Conservation (phyloP, 2,113 vertebrate genomes). For the Panthera leo region DNA sequence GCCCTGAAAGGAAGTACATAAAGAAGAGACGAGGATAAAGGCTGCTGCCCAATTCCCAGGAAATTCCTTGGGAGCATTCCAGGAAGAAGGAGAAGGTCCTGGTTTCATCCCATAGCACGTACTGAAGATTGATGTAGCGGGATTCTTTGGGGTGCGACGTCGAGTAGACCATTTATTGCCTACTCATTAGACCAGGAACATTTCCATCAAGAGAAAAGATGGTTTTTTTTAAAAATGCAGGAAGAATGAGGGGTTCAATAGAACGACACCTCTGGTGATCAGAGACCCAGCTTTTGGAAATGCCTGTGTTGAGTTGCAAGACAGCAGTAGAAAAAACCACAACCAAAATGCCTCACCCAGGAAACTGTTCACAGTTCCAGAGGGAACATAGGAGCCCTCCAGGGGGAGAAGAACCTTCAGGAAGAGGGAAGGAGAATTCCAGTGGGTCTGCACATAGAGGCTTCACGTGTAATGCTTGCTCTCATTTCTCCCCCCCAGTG, state of each 20-base stretch:
- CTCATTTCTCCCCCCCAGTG: background rate
- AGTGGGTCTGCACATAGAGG: background rate
- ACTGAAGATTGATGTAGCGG: accelerated
- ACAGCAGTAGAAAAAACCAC: background rate
- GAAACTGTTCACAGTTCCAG: background rate
- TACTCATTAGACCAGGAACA: background rate
- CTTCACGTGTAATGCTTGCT: background rate
- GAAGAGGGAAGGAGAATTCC: background rate
- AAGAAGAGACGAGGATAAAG: background rate
- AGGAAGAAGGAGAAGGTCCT: background rate
- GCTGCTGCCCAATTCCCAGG: background rate
- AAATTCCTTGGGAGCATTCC: background rate
- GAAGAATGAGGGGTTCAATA: background rate
- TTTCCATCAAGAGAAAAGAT: background rate
- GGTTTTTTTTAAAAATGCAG: background rate
- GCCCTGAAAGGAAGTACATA: background rate
- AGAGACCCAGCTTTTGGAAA: background rate
- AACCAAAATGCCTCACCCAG: background rate
- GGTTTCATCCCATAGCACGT: background rate
- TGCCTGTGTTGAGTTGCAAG: background rate
- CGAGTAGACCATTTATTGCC: background rate
- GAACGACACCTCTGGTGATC: background rate
- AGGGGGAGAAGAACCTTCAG: background rate
- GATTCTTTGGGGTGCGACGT: background rate
- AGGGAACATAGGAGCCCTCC: background rate